Evolutionary conservation across 1,140 invertebrate genomes (phyloP), one percentile per base, ranked within the genome.

Genomic region (Hyposmocoma kahamanoa): DNA sequence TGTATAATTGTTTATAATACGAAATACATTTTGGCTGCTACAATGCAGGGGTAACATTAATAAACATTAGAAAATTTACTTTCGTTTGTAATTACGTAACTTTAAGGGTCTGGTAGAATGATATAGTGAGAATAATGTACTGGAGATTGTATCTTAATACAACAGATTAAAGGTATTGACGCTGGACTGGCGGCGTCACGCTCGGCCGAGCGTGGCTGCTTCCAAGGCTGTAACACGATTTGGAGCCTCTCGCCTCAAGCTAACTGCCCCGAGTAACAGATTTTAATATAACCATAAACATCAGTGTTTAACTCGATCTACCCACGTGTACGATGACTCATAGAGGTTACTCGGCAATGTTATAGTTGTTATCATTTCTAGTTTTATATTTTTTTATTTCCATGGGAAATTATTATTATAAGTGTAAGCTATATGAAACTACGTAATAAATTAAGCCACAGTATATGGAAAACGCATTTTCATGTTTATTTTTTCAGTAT

Each of bases 221-320:
- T 72, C 67, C 74, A 82, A 82, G 76, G 80, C 67, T 80, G 62
- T 66, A 73, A 67, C 63, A 60, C 62, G 67, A 69, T 79, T 74
- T 74, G 64, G 41, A 67, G 52, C 50, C n/a, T n/a, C 59, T 67
- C 52, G 58, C 63, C 66, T 54, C 47, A 55, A 62, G 55, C 62
- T 62, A 56, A 59, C 50, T 68, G 58, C 65, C 61, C 55, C 62
- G 55, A 47, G 55, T 68, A 68, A 65, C 43, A 39, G 47, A 63
- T 66, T 68, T 68, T 62, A 64, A 57, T 60, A 36, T 43, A 53
- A 50, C 51, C 47, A 62, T 52, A 54, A 36, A 13, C 15, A 17
- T 8, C 10, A 36, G 32, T 36, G 32, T 36, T 36, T 36, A 36
- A 2, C 13, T 36, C 28, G 32, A 15, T 8, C 32, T 17, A 17